Base-by-base conservation (phyloP, 2,888 invertebrate species). In the Thymelicus sylvestris region DNA sequence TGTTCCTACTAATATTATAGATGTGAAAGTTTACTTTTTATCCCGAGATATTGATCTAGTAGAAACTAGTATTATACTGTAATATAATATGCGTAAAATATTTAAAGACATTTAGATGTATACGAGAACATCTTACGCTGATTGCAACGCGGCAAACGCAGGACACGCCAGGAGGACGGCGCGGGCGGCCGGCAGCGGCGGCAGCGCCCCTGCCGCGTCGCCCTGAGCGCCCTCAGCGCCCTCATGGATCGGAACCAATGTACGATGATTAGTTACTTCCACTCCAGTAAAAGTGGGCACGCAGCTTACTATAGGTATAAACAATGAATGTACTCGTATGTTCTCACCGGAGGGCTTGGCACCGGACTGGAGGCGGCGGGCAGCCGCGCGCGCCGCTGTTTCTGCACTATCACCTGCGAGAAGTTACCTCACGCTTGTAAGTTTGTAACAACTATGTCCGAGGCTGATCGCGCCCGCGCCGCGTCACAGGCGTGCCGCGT, bases 341-440 rank as follows among this genome's bases (percentile, higher is more conserved):
- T 19, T 13, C 13, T 10, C 1, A n/a, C 7, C 8, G 63, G 38
- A 2, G 39, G 39, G n/a, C 6, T 15, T 2, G 31, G 7, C 0
- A 66, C 44, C 1, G 66, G 66, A 38, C 66, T 66, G 10, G 66
- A 66, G 59, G 66, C 57, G 12, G 66, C 66, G 24, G 66, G 66
- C 47, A 59, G 59, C 10, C 66, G 66, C 47, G 31, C 59, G 1
- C 47, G 57, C 38, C 59, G 44, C 7, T 66, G 66, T 59, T 66
- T 59, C 12, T 66, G 66, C 3, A 66, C 66, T 55, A 66, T 66
- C 12, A 66, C 66, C 66, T 66, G 8, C 4, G 44, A 44, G 44
- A 44, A 44, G 4, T 44, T 12, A 44, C 8, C 10, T 10, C 44
- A 12, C 2, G 8, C 2, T 44, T 12, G 41, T 8, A 41, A 31